A percentile compares a stretch with the other conserved stretches of the same genome.
Evolutionary conservation across 2,888 invertebrate genomes (phyloP).

Genomic region (Xestia c-nigrum): DNA sequence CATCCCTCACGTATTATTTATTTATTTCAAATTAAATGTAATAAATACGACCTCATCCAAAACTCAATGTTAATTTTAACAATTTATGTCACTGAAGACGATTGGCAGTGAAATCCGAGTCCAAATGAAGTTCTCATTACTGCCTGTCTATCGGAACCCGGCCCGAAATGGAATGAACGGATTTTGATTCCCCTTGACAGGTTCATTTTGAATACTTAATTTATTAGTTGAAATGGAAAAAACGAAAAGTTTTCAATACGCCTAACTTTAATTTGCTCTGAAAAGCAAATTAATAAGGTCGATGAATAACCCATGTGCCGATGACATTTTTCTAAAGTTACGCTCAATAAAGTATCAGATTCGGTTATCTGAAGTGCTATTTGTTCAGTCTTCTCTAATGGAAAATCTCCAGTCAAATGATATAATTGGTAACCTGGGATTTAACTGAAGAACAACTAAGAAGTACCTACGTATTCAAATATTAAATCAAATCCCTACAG

Average conservation of each 20-base stretch:
- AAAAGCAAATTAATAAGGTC: conserved; percentile 48
- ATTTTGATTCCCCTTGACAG: conserved; percentile 72
- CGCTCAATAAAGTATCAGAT: background rate
- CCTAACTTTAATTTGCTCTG: conserved; percentile 55
- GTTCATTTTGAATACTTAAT: conserved; percentile 71
- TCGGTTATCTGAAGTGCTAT: background rate
- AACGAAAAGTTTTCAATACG: conserved; percentile 53
- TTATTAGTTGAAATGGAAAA: conserved; percentile 62
- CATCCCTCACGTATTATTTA: background rate
- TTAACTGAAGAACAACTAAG: background rate
- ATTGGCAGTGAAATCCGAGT: conserved; percentile 71
- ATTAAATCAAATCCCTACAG: background rate
- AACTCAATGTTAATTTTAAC: conserved; percentile 69
- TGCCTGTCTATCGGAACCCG: conserved; percentile 70
- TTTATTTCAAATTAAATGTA: conserved; percentile 50
- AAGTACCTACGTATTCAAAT: conserved; percentile 1
- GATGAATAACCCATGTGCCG: conserved; percentile 11
- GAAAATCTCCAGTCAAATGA: background rate
- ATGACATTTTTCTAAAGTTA: conserved; percentile 10
- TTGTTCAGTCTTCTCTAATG: background rate
- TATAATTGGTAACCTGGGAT: background rate
- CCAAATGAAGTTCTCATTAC: conserved; percentile 75
- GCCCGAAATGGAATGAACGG: conserved; percentile 69
- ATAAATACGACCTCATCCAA: conserved; percentile 55
- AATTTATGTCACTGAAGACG: conserved; percentile 71